Base-by-base conservation (phyloP, 2,797 vertebrate species). In the Sardinella longiceps region DNA sequence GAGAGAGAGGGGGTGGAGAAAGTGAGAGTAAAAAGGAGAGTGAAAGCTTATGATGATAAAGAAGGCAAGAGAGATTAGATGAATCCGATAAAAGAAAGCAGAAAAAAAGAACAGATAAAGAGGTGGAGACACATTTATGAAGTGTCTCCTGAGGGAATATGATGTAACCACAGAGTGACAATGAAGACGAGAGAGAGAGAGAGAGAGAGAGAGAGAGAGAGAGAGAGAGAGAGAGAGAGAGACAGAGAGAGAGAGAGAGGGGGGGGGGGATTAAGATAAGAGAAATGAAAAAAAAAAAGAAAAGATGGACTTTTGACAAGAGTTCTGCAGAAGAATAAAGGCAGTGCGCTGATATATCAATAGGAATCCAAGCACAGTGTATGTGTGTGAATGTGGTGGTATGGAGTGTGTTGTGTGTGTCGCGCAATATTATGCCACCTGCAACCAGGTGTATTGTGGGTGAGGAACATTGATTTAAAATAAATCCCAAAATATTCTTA, bases 11-110 rank as follows among this genome's bases (percentile, higher is more conserved):
- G 23, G 2, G 80, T 6, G 18, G 0, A 25, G 39, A 43, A 37
- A 81, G n/a, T n/a, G n/a, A n/a, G n/a, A n/a, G n/a, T 20, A 20
- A 9, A 50, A 89, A 80, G 85, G 83, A 88, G 82, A 87, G 25
- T 81, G 85, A 84, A 85, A 82, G 81, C 56, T 60, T 25, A 84
- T 81, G 56, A 89, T 85, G 46, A 83, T 89, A 91, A 51, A 25
- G 88, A 83, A 83, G 70, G 50, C 39, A 43, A 83, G 58, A 50
- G 15, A 53, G 28, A 84, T 28, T 58, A 58, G 39, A 82, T 77
- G 46, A 58, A 86, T 37, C 3, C 6, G 70, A 77, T 77, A 77
- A 77, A 70, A 70, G 63, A 33, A 3, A 30, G 5, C 63, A 37
- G 12, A 70, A 33, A 37, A 18, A 43, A 9, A 77, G 70, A 43